Conservation (phyloP, 2,888 invertebrate species). For the Operophtera brumata region DNA sequence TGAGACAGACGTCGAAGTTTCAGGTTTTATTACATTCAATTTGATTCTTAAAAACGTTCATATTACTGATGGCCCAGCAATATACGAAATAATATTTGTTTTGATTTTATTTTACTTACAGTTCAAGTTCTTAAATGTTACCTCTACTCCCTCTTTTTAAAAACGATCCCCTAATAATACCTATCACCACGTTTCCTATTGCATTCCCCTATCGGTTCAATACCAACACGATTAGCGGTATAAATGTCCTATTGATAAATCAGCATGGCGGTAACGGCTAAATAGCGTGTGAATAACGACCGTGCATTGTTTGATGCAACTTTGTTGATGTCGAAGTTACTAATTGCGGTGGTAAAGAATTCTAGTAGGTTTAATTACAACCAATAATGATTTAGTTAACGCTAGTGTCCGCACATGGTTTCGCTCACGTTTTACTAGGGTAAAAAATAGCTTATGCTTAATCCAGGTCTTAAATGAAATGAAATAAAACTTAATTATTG, state of each 20-base stretch:
- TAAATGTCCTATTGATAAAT: slow-evolving; percentile 77
- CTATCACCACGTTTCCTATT: slow-evolving; percentile 31
- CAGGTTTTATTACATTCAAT: too few relatives aligned
- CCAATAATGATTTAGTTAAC: not conserved
- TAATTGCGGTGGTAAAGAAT: slow-evolving; percentile 5
- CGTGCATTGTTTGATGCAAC: slow-evolving; percentile 23
- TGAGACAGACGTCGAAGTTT: too few relatives aligned
- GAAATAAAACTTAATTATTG: too few relatives aligned
- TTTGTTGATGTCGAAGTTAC: slow-evolving; percentile 9
- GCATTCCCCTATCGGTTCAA: slow-evolving; percentile 41
- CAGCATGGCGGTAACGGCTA: slow-evolving; percentile 71
- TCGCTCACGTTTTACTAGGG: too few relatives aligned
- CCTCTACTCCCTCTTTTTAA: slow-evolving; percentile 3
- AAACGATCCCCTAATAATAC: slow-evolving; percentile 28
- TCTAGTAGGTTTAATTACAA: not conserved
- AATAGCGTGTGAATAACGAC: slow-evolving; percentile 75
- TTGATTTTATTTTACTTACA: too few relatives aligned
- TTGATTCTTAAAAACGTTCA: too few relatives aligned
- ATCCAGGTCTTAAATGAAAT: too few relatives aligned
- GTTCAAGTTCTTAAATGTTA: not conserved
- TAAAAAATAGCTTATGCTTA: too few relatives aligned
- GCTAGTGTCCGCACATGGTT: too few relatives aligned
- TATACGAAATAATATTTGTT: too few relatives aligned
- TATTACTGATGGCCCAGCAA: too few relatives aligned
- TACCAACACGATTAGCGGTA: slow-evolving; percentile 71